Conservation (phyloP, 2,888 invertebrate species). For the Elgonia sp. region DNA sequence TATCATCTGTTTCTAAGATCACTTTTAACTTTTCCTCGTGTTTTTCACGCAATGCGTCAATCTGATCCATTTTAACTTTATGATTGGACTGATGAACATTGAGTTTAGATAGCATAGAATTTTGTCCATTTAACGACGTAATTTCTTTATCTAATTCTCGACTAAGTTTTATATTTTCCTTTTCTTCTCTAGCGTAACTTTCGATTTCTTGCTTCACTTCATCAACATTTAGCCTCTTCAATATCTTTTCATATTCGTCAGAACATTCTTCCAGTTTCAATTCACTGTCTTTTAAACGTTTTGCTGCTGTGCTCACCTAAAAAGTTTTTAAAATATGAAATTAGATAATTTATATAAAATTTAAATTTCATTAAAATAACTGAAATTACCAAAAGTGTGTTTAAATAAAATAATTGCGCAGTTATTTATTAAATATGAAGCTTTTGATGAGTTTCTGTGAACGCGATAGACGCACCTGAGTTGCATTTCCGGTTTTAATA, state of each 20-base stretch:
- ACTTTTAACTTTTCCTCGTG: constrained; percentile 90
- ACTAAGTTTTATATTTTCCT: constrained; percentile 89
- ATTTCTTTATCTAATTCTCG: constrained; percentile 90
- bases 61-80: constrained; percentile 88
- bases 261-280: constrained; percentile 80
- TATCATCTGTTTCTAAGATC: constrained; percentile 88
- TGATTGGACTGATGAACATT: constrained; percentile 88
- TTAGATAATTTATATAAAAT: background rate
- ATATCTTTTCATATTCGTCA: constrained; percentile 79
- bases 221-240: constrained; percentile 87
- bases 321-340: constrained; percentile 10
- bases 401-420: constrained; percentile 39
- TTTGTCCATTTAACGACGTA: constrained; percentile 88
- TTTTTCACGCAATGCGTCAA: constrained; percentile 90
- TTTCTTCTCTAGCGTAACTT: constrained; percentile 88
- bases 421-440: constrained; percentile 68
- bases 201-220: constrained; percentile 89
- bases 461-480: constrained; percentile 43
- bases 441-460: constrained; percentile 66
- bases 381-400: too few relatives aligned
- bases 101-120: constrained; percentile 89
- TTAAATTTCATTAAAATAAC: too few relatives aligned
- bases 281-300: constrained; percentile 86
- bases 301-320: constrained; percentile 86
- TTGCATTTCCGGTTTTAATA: constrained; percentile 76